Evolutionary conservation across 2,797 vertebrate genomes (phyloP).

Genomic region (Momotus momota): DNA sequence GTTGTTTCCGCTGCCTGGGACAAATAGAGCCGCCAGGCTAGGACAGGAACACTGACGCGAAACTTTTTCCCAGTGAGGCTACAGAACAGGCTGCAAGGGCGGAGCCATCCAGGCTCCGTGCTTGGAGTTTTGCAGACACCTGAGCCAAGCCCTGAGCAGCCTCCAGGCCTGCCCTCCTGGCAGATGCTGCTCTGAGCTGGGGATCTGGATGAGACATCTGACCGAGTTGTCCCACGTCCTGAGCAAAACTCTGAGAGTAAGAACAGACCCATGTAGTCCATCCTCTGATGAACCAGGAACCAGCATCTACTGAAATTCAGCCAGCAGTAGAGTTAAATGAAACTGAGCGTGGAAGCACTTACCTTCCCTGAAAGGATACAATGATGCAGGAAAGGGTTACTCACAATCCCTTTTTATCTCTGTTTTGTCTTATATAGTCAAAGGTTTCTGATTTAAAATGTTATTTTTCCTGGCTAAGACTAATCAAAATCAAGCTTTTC

Average conservation of each 20-base stretch:
- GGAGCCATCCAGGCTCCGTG: rapidly evolving
- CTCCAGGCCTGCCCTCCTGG: neutral
- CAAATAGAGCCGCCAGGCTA: too few relatives aligned
- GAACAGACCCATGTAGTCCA: rapidly evolving
- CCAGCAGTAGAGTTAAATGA: rapidly evolving
- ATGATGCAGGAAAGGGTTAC: rapidly evolving
- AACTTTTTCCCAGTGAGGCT: too few relatives aligned
- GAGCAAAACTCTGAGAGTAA: rapidly evolving
- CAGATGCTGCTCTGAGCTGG: neutral
- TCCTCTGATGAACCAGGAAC: too few relatives aligned
- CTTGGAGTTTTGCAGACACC: rapidly evolving
- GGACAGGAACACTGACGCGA: rapidly evolving
- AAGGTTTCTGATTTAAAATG: neutral
- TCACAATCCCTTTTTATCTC: neutral
- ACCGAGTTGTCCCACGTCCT: rapidly evolving
- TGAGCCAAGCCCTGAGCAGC: neutral
- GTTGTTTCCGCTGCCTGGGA: rapidly evolving
- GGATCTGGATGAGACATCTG: rapidly evolving
- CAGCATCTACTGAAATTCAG: neutral
- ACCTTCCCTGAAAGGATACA: neutral
- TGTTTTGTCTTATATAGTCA: neutral
- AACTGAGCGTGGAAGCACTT: neutral
- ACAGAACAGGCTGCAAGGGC: rapidly evolving
- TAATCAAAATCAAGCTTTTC: neutral
- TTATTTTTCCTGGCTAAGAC: neutral